Percentiles rank a stretch among this genome's conserved stretches.
phyloP scores from a whole-genome alignment of 37 sponge, comb jelly and placozoan species.

The Bolinopsis microptera region DNA sequence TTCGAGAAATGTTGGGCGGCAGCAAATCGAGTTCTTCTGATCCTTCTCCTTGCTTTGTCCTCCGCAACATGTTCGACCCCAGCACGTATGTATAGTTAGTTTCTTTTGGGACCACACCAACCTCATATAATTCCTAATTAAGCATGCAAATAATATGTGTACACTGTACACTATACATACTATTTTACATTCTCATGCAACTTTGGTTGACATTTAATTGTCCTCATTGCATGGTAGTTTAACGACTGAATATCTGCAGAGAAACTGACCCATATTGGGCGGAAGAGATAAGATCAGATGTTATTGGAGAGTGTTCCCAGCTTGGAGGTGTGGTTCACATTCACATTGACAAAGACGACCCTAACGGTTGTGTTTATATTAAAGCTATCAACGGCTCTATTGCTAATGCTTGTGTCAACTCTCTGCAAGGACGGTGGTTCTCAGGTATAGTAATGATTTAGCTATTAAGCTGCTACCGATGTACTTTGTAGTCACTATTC shows the following conservation, averaged over 20 bases:
- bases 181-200: too few relatives aligned
- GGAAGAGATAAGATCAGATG: conserved; percentile 89
- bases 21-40: background rate
- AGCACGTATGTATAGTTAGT: conserved; percentile 65
- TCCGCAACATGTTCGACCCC: conserved; percentile 95
- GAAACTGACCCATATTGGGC: conserved; percentile 87
- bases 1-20: conserved; percentile 49
- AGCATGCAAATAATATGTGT: too few relatives aligned
- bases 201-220: too few relatives aligned
- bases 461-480: background rate
- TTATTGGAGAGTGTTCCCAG: conserved; percentile 82
- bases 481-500: too few relatives aligned
- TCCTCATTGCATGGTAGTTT: too few relatives aligned
- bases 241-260: too few relatives aligned
- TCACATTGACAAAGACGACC: conserved; percentile 76
- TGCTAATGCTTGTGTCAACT: conserved; percentile 76
- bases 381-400: conserved; percentile 85
- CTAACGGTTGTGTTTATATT: conserved; percentile 88
- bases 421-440: conserved; percentile 89
- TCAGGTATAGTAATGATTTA: conserved; percentile 71
- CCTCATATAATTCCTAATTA: too few relatives aligned
- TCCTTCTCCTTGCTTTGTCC: conserved; percentile 79
- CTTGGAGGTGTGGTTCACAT: conserved; percentile 89
- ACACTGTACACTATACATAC: too few relatives aligned
- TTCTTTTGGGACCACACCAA: too few relatives aligned